phyloP scores from a whole-genome alignment of 2,113 vertebrate genomes.

The Hyla sarda region DNA sequence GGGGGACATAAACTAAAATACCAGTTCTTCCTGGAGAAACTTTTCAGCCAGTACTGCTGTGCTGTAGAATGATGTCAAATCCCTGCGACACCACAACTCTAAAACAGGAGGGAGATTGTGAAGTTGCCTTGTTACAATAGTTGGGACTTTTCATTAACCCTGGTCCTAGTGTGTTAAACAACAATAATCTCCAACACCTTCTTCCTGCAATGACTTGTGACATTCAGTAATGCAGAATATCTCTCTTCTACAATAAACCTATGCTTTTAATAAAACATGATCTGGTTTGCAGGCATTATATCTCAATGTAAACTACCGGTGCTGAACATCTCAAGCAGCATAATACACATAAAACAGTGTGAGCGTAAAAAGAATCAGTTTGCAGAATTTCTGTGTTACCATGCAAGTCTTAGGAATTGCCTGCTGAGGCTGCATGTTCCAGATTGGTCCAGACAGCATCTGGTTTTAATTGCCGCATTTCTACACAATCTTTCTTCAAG shows the following conservation, averaged over 20 bases:
- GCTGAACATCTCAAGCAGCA: conserved; percentile 7
- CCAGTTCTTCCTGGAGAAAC: conserved; percentile 27
- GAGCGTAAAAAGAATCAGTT: conserved; percentile 41
- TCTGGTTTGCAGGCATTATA: conserved; percentile 8
- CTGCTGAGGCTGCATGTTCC: conserved; percentile 58
- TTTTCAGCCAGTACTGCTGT: conserved; percentile 11
- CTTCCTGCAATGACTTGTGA: conserved; percentile 15
- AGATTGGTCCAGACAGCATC: conserved; percentile 58
- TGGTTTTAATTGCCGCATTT: conserved; percentile 58
- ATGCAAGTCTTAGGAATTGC: conserved; percentile 52
- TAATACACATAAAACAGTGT: conserved; percentile 14
- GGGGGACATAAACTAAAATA: not conserved
- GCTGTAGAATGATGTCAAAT: conserved; percentile 22
- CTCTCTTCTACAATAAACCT: not conserved
- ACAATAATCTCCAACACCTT: not conserved
- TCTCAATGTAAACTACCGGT: not conserved
- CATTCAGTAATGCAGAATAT: not conserved
- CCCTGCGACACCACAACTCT: not conserved
- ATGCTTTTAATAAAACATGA: not conserved
- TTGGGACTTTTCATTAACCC: conserved; percentile 22
- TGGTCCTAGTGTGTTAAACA: too few relatives aligned
- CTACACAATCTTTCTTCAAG: conserved; percentile 58
- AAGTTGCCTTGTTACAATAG: not conserved
- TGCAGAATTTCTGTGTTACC: conserved; percentile 33
- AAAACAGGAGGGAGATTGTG: not conserved